Conservation (phyloP, 2,888 invertebrate species). For the Chrysodeixis includens region DNA sequence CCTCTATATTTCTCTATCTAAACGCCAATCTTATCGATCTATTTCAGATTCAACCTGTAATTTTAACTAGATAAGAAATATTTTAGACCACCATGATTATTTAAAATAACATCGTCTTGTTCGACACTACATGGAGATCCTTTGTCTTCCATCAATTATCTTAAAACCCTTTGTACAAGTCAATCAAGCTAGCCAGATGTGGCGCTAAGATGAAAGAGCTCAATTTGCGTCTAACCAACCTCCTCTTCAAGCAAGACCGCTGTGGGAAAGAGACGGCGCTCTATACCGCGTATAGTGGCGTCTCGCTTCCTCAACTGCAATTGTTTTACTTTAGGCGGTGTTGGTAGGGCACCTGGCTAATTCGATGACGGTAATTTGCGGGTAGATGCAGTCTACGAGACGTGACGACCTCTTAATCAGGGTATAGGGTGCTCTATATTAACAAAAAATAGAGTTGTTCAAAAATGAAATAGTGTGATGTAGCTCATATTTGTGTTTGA, state of each 20-base stretch:
- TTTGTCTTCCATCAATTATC: neutral
- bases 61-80: too few species aligned
- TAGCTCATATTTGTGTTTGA: too few species aligned
- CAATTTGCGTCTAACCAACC: conserved; percentile 20
- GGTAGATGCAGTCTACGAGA: conserved; percentile 26
- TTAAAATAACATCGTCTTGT: neutral
- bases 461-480: neutral
- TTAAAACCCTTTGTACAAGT: conserved; percentile 23
- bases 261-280: too few species aligned
- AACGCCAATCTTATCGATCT: too few species aligned
- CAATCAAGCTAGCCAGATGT: conserved; percentile 17
- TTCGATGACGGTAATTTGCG: conserved; percentile 44
- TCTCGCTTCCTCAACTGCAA: too few species aligned
- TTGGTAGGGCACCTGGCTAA: conserved; percentile 15
- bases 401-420: conserved; percentile 57
- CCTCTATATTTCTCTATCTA: too few species aligned
- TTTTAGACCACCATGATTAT: neutral
- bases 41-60: too few species aligned
- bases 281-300: too few species aligned
- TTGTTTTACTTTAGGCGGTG: too few species aligned
- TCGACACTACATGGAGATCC: neutral
- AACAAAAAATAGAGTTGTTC: neutral
- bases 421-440: conserved; percentile 28
- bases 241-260: too few species aligned
- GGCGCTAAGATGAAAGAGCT: conserved; percentile 47